Evolutionary conservation across 1,140 invertebrate species (phyloP), one percentile per base, ranked within the genome.

Genomic region (Heliothis subflexa): DNA sequence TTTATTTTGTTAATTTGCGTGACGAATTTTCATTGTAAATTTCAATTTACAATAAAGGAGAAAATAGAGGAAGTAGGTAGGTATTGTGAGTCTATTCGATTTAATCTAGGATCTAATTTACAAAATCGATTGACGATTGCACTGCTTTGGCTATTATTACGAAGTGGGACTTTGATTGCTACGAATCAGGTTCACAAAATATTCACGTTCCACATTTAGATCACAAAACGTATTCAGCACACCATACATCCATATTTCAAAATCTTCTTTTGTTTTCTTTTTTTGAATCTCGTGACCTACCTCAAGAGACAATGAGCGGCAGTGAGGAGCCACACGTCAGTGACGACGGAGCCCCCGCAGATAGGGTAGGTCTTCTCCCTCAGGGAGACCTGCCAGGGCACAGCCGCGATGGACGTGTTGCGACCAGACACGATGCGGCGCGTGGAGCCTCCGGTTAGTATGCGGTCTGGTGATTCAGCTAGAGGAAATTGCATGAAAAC

Each of bases 371-470:
- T 86, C 75, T 89, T 92, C 78, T 91, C 88, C 50, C 91, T 33
- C 14, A 94, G 70, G 0, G 91, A 94, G 50, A 89, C 88, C 72
- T 94, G 92, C 92, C 92, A 94, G 5, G 92, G 92, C 1, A 94
- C 89, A 0, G 89, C 88, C 3, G 86, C 84, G 55, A 94, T 94
- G 1, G 92, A 92, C 0, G 90, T 93, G 80, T 94, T 93, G 7
- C 81, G 83, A 0, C 92, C 92, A 0, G 86, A 84, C 13, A 94
- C 92, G 28, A 94, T 93, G 9, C 92, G 88, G 4, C 92, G 84
- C 0, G 92, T 93, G 0, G 87, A 88, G 5, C 83, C 86, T 88
- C 21, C 21, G 2, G 62, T 76, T 16, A 47, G 1, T 13, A 57
- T 12, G 18, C 11, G 40, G 10, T 47, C 40, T 3, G 62, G 33